Evolutionary conservation across 2,113 vertebrate species (phyloP).

Genomic region (Prunella himalayana): DNA sequence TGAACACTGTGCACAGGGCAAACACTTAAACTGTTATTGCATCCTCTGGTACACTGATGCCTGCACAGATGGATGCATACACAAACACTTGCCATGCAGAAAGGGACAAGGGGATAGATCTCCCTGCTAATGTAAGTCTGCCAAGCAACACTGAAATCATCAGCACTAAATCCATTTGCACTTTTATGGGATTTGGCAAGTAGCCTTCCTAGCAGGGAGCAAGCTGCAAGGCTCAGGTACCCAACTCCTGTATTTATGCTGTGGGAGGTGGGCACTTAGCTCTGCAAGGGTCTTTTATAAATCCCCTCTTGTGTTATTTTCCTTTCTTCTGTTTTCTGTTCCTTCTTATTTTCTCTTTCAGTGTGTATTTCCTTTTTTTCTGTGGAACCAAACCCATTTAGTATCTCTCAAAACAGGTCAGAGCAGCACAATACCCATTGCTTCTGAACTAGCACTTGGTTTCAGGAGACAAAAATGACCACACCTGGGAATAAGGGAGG

Average conservation of each 20-base stretch:
- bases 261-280: neutral
- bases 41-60: neutral
- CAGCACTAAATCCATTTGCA: constrained; percentile 28
- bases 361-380: neutral
- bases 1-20: neutral
- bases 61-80: neutral
- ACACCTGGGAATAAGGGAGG: neutral
- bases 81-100: neutral
- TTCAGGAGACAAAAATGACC: neutral
- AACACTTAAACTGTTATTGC: neutral
- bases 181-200: constrained; percentile 34
- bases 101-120: neutral
- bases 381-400: neutral
- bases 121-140: neutral
- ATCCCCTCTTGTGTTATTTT: neutral
- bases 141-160: neutral
- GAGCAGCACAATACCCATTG: neutral
- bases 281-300: constrained; percentile 7
- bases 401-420: neutral
- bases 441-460: neutral
- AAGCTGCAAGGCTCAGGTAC: neutral
- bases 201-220: neutral
- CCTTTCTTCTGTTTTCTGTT: neutral
- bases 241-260: neutral
- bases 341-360: neutral